phyloP scores from a whole-genome alignment of 1,140 invertebrate genomes.

The Megathymus violae region DNA sequence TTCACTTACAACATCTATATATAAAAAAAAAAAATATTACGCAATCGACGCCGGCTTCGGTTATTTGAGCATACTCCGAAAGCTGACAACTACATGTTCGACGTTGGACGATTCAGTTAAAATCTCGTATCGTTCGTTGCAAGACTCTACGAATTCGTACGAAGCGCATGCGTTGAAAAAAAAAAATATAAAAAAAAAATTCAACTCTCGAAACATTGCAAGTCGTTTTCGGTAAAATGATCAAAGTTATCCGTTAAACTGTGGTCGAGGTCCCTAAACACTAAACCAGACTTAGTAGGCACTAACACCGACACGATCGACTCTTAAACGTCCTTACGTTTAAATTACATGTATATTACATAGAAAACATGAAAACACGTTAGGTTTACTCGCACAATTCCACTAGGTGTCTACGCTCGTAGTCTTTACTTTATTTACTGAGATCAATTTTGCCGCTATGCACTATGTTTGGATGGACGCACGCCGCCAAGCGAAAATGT shows the following conservation, averaged over 20 bases:
- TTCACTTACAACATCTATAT: constrained; percentile 33
- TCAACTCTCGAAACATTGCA: constrained; percentile 57
- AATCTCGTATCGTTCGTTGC: constrained; percentile 56
- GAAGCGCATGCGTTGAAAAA: constrained; percentile 26
- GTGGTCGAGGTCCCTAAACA: constrained; percentile 75
- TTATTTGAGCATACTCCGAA: constrained; percentile 27
- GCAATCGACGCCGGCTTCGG: constrained; percentile 24
- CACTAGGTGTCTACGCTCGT: constrained; percentile 70
- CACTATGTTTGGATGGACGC: constrained; percentile 58
- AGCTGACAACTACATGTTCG: not conserved
- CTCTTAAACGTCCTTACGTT: constrained; percentile 61
- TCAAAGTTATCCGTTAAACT: constrained; percentile 68
- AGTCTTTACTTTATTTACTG: constrained; percentile 79
- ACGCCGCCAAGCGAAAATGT: constrained; percentile 33
- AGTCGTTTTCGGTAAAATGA: constrained; percentile 76
- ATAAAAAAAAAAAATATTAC: constrained; percentile 32
- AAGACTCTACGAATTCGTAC: constrained; percentile 66
- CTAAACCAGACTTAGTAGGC: constrained; percentile 78
- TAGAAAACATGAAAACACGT: constrained; percentile 76
- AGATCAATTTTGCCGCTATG: constrained; percentile 80
- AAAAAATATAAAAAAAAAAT: constrained; percentile 53
- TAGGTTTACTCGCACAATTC: constrained; percentile 76
- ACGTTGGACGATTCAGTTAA: constrained; percentile 56
- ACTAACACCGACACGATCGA: constrained; percentile 74
- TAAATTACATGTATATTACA: constrained; percentile 70